Percentiles rank a stretch among this genome's conserved stretches.
Evolutionary conservation across 2,797 vertebrate species (phyloP).

Genomic region (Rhabdophis nuchalis): DNA sequence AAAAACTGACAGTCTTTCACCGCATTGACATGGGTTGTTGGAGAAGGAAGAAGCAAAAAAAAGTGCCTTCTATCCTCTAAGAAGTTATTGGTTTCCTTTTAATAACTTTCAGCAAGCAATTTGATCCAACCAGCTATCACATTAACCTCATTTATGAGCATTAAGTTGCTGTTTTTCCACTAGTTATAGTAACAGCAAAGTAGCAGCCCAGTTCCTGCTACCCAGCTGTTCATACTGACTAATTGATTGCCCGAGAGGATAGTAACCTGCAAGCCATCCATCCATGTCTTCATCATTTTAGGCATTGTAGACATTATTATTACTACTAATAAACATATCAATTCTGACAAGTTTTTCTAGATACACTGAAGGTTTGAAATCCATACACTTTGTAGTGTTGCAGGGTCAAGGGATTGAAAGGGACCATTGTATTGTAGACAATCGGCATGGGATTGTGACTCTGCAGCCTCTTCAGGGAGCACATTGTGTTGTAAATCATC

Average conservation of each 20-base stretch:
- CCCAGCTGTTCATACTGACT: not conserved
- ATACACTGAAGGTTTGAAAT: not conserved
- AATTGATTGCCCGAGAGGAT: not conserved
- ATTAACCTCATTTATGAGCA: not conserved
- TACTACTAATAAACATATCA: not conserved
- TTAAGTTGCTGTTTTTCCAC: not conserved
- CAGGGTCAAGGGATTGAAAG: constrained; percentile 76
- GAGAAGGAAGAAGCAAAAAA: not conserved
- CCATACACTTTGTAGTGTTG: constrained; percentile 70
- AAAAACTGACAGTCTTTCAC: not conserved
- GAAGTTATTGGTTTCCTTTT: not conserved
- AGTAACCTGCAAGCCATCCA: not conserved
- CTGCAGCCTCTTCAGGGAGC: constrained; percentile 77
- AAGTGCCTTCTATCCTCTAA: not conserved
- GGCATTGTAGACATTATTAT: not conserved
- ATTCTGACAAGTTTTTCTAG: not conserved
- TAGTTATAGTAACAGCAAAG: not conserved
- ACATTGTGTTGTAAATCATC: constrained; percentile 82
- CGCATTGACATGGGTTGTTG: not conserved
- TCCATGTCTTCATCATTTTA: not conserved
- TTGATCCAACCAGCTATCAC: not conserved
- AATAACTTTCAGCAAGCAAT: not conserved
- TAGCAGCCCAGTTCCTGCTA: not conserved
- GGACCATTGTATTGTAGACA: constrained; percentile 86
- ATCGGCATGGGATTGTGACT: constrained; percentile 81